Percentiles rank a stretch among this genome's conserved stretches.
Evolutionary conservation across 2,113 vertebrate genomes (phyloP).

Genomic region (Strix aluco): DNA sequence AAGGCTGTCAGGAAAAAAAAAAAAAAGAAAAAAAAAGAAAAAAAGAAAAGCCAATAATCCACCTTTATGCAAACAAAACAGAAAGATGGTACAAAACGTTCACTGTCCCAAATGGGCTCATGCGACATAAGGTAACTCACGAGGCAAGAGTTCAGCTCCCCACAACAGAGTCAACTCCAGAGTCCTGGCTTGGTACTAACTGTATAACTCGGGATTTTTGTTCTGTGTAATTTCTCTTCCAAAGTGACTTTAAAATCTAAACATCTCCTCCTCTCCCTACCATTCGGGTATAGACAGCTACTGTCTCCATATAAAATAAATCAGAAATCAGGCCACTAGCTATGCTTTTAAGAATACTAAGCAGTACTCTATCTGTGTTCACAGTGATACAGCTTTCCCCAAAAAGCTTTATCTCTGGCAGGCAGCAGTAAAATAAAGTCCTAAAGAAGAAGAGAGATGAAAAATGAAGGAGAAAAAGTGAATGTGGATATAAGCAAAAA

Average conservation of each 20-base stretch:
- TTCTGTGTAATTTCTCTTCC: neutral
- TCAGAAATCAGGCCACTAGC: neutral
- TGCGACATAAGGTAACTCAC: rapidly evolving
- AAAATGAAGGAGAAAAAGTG: neutral
- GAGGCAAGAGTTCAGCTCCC: neutral
- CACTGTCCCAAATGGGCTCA: neutral
- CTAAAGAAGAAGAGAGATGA: neutral
- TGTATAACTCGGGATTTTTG: neutral
- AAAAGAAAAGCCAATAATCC: neutral
- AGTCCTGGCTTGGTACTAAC: neutral
- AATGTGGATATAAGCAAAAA: neutral
- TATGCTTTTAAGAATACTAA: neutral
- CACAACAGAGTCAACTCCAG: neutral
- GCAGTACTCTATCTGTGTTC: neutral
- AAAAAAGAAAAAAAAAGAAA: rapidly evolving
- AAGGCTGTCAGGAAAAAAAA: neutral
- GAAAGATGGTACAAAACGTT: neutral
- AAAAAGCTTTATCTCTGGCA: neutral
- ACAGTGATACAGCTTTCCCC: neutral
- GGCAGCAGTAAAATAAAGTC: neutral
- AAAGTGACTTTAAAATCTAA: neutral
- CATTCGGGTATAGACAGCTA: neutral
- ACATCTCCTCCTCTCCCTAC: neutral
- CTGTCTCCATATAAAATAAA: neutral
- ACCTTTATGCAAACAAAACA: neutral